A percentile compares a stretch with the other conserved stretches of the same genome.
phyloP scores from a whole-genome alignment of 2,797 vertebrate species.

The Periparus ater region DNA sequence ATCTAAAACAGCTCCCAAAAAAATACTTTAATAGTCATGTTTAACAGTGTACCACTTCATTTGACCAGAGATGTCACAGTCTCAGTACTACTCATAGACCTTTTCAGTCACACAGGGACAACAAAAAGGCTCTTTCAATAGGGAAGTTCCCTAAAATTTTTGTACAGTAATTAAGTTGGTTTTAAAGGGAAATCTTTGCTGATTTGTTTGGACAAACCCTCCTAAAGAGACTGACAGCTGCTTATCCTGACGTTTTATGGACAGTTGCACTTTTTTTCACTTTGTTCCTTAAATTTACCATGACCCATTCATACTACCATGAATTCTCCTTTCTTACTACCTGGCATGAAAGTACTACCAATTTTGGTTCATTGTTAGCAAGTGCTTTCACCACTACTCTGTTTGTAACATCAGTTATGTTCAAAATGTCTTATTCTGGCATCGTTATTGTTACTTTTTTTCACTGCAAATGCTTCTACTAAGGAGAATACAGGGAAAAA shows the following conservation, averaged over 20 bases:
- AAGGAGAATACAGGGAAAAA: not conserved
- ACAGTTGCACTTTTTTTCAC: not conserved
- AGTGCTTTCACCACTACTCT: not conserved
- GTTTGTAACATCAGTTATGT: not conserved
- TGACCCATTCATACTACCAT: not conserved
- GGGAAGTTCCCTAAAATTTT: not conserved
- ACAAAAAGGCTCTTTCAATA: slow-evolving; percentile 43
- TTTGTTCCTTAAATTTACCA: not conserved
- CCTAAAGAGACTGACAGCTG: not conserved
- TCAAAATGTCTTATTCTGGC: not conserved
- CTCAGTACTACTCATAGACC: not conserved
- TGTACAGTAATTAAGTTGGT: slow-evolving; percentile 56
- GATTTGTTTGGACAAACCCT: not conserved
- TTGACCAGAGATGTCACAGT: slow-evolving; percentile 39
- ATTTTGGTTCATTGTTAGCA: not conserved
- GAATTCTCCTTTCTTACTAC: not conserved
- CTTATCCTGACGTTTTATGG: not conserved
- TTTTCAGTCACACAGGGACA: slow-evolving; percentile 16
- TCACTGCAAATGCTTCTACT: not conserved
- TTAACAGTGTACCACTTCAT: slow-evolving; percentile 52
- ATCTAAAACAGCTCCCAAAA: slow-evolving; percentile 76
- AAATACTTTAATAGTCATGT: slow-evolving; percentile 71
- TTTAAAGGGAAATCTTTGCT: not conserved
- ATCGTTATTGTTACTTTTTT: not conserved
- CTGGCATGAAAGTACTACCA: not conserved